Conservation (phyloP, 2,797 vertebrate species). For the Cyprinodon diabolis region DNA sequence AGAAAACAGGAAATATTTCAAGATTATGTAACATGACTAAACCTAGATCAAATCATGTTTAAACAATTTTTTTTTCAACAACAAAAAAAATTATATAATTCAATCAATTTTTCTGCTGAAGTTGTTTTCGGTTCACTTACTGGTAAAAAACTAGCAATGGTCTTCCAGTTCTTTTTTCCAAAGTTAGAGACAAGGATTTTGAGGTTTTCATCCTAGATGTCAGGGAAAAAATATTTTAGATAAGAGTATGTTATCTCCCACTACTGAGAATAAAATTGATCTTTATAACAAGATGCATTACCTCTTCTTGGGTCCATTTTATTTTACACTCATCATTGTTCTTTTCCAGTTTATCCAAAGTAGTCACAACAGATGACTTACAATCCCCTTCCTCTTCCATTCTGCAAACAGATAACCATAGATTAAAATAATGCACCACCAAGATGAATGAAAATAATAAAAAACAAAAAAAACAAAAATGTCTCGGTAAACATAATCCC, state of each 20-base stretch:
- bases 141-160: slow-evolving; percentile 88
- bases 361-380: slow-evolving; percentile 75
- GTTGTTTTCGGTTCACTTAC: slow-evolving; percentile 78
- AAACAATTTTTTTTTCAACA: neutral
- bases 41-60: neutral
- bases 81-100: neutral
- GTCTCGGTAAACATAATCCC: neutral
- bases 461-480: neutral
- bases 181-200: slow-evolving; percentile 86
- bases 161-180: slow-evolving; percentile 90
- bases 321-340: slow-evolving; percentile 79
- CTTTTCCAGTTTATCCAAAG: slow-evolving; percentile 82
- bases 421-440: neutral
- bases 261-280: neutral
- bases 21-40: neutral
- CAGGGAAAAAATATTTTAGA: slow-evolving; percentile 16
- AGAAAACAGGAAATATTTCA: slow-evolving; percentile 13
- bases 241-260: neutral
- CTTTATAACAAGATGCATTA: slow-evolving; percentile 39
- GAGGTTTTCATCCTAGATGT: slow-evolving; percentile 87
- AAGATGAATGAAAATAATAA: neutral
- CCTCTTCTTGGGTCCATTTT: slow-evolving; percentile 91
- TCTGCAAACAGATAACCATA: slow-evolving; percentile 43
- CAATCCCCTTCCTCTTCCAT: slow-evolving; percentile 81
- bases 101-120: neutral